A percentile compares a stretch with the other conserved stretches of the same genome.
phyloP scores from a whole-genome alignment of 2,888 invertebrate species.

The Mythimna pallens region DNA sequence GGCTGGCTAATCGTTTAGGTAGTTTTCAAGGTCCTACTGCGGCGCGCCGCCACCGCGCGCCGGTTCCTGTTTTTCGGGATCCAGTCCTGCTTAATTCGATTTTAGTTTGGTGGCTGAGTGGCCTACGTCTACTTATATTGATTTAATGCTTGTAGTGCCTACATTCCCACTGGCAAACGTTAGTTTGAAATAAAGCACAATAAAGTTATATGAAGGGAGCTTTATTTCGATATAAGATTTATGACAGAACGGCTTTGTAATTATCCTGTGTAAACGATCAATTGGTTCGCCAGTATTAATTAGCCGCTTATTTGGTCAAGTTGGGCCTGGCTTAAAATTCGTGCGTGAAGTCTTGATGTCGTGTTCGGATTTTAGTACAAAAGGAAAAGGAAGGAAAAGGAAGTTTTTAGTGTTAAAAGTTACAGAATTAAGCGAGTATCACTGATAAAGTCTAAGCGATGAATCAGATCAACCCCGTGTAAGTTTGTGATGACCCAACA shows the following conservation, averaged over 20 bases:
- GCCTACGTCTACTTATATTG: background rate
- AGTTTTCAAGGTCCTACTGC: no score
- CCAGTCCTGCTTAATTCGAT: no score
- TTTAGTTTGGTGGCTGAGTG: no score
- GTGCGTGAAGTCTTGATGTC: constrained; percentile 22
- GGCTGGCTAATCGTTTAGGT: no score
- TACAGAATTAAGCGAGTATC: no score
- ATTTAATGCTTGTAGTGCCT: background rate
- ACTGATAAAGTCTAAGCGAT: background rate
- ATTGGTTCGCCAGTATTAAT: constrained; percentile 27
- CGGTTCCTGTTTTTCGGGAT: no score
- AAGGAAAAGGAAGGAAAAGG: no score
- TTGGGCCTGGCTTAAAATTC: constrained; percentile 7
- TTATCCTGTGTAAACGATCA: constrained; percentile 34
- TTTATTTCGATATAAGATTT: constrained; percentile 29
- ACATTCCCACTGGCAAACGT: background rate
- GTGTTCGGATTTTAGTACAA: background rate
- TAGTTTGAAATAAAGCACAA: constrained; percentile 18
- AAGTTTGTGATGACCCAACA: background rate
- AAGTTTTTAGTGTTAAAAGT: no score
- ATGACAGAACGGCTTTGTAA: constrained; percentile 11
- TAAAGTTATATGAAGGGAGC: constrained; percentile 11
- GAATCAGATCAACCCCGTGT: background rate
- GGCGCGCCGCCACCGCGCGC: no score
- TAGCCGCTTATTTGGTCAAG: constrained; percentile 18